Evolutionary conservation across 2,888 invertebrate species (phyloP).

Genomic region (Morpho helenor): DNA sequence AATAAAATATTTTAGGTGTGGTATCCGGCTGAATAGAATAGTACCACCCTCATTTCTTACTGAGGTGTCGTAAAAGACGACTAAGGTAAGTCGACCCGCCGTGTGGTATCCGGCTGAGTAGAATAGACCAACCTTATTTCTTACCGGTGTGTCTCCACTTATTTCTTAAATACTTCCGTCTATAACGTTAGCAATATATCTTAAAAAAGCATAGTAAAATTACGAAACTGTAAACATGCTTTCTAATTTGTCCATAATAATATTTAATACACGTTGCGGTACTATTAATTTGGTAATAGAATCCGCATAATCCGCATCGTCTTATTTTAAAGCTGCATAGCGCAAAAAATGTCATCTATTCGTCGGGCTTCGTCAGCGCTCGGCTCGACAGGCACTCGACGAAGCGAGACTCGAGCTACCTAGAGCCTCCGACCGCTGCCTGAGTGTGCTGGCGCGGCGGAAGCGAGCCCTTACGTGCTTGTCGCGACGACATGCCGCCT

Average conservation of each 20-base stretch:
- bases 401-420: conserved; percentile 31
- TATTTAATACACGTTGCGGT: neutral
- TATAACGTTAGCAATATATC: too few relatives aligned
- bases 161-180: too few relatives aligned
- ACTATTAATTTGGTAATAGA: conserved; percentile 9
- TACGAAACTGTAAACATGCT: neutral
- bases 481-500: conserved; percentile 70
- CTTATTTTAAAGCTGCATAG: conserved; percentile 58
- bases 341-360: conserved; percentile 64
- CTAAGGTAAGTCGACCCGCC: too few relatives aligned
- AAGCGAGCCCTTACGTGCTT: conserved; percentile 73
- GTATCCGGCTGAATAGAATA: too few relatives aligned
- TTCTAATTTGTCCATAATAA: neutral
- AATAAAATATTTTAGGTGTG: too few relatives aligned
- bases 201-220: too few relatives aligned
- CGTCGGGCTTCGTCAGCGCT: conserved; percentile 68
- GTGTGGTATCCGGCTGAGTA: too few relatives aligned
- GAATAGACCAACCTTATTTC: too few relatives aligned
- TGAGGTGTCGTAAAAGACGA: too few relatives aligned
- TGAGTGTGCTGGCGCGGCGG: conserved; percentile 74
- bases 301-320: conserved; percentile 49
- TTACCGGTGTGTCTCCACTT: too few relatives aligned
- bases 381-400: conserved; percentile 64
- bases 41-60: too few relatives aligned
- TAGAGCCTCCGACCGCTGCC: conserved; percentile 51